Conservation (phyloP, 2,888 invertebrate genomes). For the Chesias legatella region DNA sequence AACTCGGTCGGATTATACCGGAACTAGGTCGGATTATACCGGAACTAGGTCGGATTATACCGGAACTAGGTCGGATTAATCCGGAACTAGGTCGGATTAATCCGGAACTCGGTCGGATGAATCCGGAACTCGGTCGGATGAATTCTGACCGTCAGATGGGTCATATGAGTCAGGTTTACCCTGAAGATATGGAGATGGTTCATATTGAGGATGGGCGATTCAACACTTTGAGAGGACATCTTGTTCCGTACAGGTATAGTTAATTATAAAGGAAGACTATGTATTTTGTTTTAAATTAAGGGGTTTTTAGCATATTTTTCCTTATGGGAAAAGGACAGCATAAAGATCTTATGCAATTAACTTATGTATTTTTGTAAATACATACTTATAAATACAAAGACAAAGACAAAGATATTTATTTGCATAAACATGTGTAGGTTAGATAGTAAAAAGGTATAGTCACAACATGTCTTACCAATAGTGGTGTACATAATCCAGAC, state of each 20-base stretch:
- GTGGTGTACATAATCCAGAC: no score
- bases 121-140: constrained; percentile 33
- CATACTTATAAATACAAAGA: no score
- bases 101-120: constrained; percentile 37
- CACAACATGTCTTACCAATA: no score
- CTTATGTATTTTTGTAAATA: no score
- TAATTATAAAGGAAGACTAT: no score
- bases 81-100: constrained; percentile 39
- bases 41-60: constrained; percentile 31
- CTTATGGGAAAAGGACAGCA: no score
- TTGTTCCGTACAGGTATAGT: constrained; percentile 56
- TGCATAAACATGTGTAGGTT: no score
- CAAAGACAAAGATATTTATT: no score
- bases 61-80: constrained; percentile 42
- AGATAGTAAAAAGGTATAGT: no score
- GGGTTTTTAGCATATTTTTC: no score
- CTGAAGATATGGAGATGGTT: constrained; percentile 37
- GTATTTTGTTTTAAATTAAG: no score
- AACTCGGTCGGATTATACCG: constrained; percentile 32
- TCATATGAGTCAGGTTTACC: constrained; percentile 27
- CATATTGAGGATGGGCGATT: constrained; percentile 48
- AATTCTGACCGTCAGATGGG: constrained; percentile 39
- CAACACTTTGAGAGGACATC: constrained; percentile 66
- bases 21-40: constrained; percentile 40
- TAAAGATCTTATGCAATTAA: no score